A percentile compares a stretch with the other conserved stretches of the same genome.
These are phyloP conservation scores for Chanos chanos DNA, from an alignment of 2,797 vertebrate genomes.

Conservation along the genomic window DNA sequence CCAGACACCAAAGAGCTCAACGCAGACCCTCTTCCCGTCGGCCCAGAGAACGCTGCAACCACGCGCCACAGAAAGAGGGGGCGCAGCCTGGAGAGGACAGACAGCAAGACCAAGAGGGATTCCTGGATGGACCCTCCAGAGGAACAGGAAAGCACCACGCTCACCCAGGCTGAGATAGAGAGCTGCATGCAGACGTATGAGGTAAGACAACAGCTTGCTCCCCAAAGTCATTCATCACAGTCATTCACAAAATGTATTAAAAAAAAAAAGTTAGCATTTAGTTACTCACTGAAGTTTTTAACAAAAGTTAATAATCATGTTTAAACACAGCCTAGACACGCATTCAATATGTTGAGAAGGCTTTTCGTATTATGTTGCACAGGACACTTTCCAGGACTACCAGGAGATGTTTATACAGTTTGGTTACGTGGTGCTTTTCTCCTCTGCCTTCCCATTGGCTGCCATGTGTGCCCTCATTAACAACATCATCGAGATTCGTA, in stretches of 20 bases:
- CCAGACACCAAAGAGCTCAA: constrained; percentile 61
- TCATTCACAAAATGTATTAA: not conserved
- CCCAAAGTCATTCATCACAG: not conserved
- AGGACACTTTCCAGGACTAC: constrained; percentile 98
- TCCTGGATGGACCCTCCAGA: constrained; percentile 95
- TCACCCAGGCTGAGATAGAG: constrained; percentile 93
- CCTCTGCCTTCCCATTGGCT: constrained; percentile 92
- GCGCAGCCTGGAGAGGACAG: constrained; percentile 59
- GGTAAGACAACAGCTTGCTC: constrained; percentile 58
- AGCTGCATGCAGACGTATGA: constrained; percentile 96
- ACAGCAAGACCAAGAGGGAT: constrained; percentile 69
- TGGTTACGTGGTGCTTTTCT: constrained; percentile 96
- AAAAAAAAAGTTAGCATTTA: too few relatives aligned
- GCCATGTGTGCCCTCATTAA: constrained; percentile 94
- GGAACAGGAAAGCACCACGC: constrained; percentile 72
- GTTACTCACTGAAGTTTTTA: too few relatives aligned
- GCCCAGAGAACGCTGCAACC: constrained; percentile 59
- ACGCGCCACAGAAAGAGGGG: constrained; percentile 63
- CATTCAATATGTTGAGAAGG: too few relatives aligned
- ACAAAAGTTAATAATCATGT: too few relatives aligned
- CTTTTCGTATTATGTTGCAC: constrained; percentile 6
- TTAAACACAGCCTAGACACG: too few relatives aligned
- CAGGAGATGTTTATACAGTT: constrained; percentile 99
- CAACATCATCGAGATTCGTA: constrained; percentile 96
- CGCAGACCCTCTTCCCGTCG: constrained; percentile 19